Evolutionary conservation across 2,888 invertebrate genomes (phyloP).

Genomic region (Drosophila histrio): DNA sequence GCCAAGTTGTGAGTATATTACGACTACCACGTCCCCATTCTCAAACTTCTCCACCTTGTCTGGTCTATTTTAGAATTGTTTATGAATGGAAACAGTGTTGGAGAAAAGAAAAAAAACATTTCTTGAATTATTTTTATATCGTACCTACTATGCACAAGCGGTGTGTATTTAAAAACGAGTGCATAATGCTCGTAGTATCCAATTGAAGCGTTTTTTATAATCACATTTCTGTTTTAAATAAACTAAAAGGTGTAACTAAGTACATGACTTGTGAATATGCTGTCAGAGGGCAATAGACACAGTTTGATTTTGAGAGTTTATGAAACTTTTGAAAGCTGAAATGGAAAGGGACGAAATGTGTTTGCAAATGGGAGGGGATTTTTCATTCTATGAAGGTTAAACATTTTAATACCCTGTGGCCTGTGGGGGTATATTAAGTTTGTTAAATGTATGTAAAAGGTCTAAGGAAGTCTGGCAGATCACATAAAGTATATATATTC

Average conservation of each 20-base stretch:
- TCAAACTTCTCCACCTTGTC: not conserved
- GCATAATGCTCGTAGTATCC: not conserved
- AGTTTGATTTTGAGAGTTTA: too few relatives aligned
- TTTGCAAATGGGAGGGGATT: too few relatives aligned
- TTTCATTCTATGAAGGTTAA: too few relatives aligned
- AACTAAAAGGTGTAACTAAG: too few relatives aligned
- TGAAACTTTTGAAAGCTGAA: too few relatives aligned
- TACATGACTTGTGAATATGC: not conserved
- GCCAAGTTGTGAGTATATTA: constrained; percentile 14
- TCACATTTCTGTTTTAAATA: not conserved
- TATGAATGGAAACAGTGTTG: constrained; percentile 1
- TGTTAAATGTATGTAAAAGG: too few relatives aligned
- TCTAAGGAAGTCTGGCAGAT: too few relatives aligned
- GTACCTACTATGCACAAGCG: not conserved
- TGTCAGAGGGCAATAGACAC: too few relatives aligned
- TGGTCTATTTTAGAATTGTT: constrained; percentile 21
- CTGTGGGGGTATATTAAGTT: too few relatives aligned
- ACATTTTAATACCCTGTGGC: too few relatives aligned
- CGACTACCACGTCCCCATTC: not conserved
- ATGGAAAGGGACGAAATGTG: too few relatives aligned
- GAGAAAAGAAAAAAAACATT: not conserved
- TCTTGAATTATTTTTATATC: constrained; percentile 8
- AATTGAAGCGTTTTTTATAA: not conserved
- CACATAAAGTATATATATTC: too few relatives aligned
- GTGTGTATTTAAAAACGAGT: not conserved